Base-by-base conservation (phyloP, 2,113 vertebrate genomes). In the Raja brachyura region DNA sequence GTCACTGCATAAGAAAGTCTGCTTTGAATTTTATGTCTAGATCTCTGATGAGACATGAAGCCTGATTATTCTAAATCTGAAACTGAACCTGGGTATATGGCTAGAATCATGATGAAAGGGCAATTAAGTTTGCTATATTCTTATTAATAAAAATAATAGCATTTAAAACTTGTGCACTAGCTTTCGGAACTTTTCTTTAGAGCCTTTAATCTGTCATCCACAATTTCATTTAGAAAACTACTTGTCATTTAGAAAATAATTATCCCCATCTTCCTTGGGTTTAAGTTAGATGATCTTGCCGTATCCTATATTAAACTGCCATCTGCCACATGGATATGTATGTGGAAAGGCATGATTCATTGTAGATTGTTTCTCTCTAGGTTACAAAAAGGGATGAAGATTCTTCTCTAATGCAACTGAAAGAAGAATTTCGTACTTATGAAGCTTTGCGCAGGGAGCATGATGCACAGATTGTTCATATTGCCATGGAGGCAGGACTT, bases 351-450 rank as follows among this genome's bases (percentile, higher is more conserved):
- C 63, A 39, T 90, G 66, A 73, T 33, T 48, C 7, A 73, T 81
- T 93, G 93, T 93, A 85, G 68, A 54, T 3, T 39, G 3, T 6
- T 5, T 31, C 73, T 93, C 63, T 33, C 61, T 95, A 99, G 98
- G 98, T 99, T 95, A 99, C 98, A 56, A 99, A 99, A 96, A 97
- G 98, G 11, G 98, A 99, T 93, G 98, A 99, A 95, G 98, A 99
- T 95, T 99, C 98, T 93, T 99, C 98, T 3, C 96, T 99, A 95
- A 99, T 99, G 98, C 98, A 99, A 93, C 96, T 99, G 93, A 99
- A 99, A 93, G 98, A 99, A 93, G 98, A 99, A 95, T 99, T 99
- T 95, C 97, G 98, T 18, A 98, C 98, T 31, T 99, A 99, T 0
- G 98, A 99, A 94, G 98, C 98, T 16, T 96, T 99, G 93, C 96